Evolutionary conservation across 2,797 vertebrate species (phyloP).

Genomic region (Poeciliopsis infans): DNA sequence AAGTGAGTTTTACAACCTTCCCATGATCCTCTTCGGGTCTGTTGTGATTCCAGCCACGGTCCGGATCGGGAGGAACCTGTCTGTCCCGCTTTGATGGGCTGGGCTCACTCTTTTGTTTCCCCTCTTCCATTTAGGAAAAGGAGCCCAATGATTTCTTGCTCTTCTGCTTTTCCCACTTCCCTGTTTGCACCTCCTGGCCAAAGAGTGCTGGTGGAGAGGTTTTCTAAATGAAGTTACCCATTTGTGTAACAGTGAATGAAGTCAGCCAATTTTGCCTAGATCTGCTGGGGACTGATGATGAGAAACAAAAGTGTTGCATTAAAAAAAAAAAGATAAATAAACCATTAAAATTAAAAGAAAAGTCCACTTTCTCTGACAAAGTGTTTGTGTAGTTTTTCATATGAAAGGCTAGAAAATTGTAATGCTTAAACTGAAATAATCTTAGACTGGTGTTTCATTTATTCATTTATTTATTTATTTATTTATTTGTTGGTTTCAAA

Average conservation of each 20-base stretch:
- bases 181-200: not conserved
- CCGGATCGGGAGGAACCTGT: slow-evolving; percentile 63
- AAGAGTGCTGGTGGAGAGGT: not conserved
- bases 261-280: not conserved
- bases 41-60: slow-evolving; percentile 24
- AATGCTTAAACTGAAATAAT: not conserved
- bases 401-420: not conserved
- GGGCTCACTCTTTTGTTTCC: slow-evolving; percentile 47
- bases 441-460: not conserved
- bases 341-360: not conserved
- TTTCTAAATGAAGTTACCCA: not conserved
- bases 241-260: not conserved
- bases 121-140: slow-evolving; percentile 18
- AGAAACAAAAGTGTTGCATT: not conserved
- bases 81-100: slow-evolving; percentile 40
- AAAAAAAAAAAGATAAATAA: too few relatives aligned
- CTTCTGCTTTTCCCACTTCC: not conserved
- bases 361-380: not conserved
- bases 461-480: not conserved
- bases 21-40: not conserved
- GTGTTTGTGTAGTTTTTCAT: not conserved
- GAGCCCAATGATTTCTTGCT: slow-evolving; percentile 28
- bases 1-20: not conserved
- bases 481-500: not conserved
- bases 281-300: not conserved